phyloP scores from a whole-genome alignment of 2,797 vertebrate species.

The Eulemur coronatus region DNA sequence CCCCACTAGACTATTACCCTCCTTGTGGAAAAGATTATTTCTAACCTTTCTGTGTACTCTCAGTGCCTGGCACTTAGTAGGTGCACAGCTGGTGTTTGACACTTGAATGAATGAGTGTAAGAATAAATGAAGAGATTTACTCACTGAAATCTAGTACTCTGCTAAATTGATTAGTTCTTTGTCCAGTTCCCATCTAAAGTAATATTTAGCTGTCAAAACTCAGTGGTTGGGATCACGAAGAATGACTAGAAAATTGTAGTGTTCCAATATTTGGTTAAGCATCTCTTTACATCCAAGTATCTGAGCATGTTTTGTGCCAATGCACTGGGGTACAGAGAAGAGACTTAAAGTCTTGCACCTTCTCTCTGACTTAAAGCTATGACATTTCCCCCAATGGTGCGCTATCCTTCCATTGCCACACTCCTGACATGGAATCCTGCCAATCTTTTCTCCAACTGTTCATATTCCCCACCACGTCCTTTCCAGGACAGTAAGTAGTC shows the following conservation, averaged over 20 bases:
- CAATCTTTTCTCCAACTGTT: constrained; percentile 33
- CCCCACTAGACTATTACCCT: background rate
- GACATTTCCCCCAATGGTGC: background rate
- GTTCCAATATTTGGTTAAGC: background rate
- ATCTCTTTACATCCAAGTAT: constrained; percentile 23
- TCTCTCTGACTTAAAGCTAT: constrained; percentile 7
- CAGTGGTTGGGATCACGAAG: background rate
- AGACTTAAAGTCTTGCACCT: background rate
- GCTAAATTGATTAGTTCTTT: constrained; percentile 37
- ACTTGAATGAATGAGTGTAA: background rate
- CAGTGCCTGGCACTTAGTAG: constrained; percentile 28
- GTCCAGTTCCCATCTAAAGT: constrained; percentile 33
- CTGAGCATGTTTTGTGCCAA: background rate
- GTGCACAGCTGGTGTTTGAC: background rate
- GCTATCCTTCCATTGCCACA: background rate
- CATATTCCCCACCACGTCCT: constrained; percentile 32
- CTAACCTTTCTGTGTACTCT: background rate
- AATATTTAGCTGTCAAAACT: constrained; percentile 42
- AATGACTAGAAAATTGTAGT: constrained; percentile 22
- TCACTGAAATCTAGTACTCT: background rate
- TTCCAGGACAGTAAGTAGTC: constrained; percentile 69
- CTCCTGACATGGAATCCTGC: background rate
- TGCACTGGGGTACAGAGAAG: background rate
- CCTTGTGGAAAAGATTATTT: constrained; percentile 15
- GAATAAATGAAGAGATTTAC: background rate